Evolutionary conservation across 2,888 invertebrate species (phyloP).

Genomic region (Tortricodes alternella): DNA sequence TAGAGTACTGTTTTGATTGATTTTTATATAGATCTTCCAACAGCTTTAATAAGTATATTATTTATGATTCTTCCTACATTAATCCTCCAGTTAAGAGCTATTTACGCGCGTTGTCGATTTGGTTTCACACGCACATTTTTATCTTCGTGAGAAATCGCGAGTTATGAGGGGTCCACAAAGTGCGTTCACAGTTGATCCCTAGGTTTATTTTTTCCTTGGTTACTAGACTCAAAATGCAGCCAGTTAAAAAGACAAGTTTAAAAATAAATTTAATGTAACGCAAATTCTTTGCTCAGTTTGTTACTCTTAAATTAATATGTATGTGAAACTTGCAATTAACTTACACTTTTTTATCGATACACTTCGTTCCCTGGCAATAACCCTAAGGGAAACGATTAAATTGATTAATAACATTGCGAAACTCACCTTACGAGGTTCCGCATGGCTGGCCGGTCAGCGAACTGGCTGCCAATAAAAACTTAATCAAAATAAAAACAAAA

Average conservation of each 20-base stretch:
- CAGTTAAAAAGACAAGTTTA: not conserved
- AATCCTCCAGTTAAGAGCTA: conserved; percentile 9
- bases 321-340: not conserved
- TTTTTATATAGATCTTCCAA: too few relatives aligned
- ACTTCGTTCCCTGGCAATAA: conserved; percentile 53
- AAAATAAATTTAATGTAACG: not conserved
- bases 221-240: not conserved
- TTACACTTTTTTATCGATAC: conserved; percentile 34
- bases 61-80: not conserved
- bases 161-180: conserved; percentile 9
- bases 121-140: conserved; percentile 22
- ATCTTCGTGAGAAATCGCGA: conserved; percentile 23
- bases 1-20: too few relatives aligned
- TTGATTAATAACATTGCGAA: conserved; percentile 36
- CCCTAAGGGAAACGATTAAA: conserved; percentile 42
- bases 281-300: too few relatives aligned
- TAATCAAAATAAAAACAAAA: conserved; percentile 44
- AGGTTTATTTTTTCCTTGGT: not conserved
- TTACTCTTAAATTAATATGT: too few relatives aligned
- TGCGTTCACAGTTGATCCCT: conserved; percentile 6
- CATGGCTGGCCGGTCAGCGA: conserved; percentile 55
- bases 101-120: conserved; percentile 2
- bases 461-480: conserved; percentile 41
- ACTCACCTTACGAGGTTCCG: conserved; percentile 72
- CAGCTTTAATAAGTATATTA: not conserved